Conservation (phyloP, 2,888 invertebrate genomes). For the Hipparchia sbordonii region DNA sequence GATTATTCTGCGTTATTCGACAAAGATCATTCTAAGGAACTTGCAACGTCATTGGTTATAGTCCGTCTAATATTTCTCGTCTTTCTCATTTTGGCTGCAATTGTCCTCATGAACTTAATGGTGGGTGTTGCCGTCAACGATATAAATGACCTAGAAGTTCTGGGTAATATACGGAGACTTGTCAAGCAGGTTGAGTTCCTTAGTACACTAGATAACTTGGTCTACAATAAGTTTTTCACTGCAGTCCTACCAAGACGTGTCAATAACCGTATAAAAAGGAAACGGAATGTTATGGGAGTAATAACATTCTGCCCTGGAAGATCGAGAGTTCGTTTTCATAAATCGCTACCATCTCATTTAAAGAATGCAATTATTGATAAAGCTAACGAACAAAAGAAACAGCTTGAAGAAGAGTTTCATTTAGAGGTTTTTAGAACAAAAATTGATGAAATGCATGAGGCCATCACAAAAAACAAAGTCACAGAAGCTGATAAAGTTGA, state of each 20-base stretch:
- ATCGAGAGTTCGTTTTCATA: slow-evolving; percentile 61
- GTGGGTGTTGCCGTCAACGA: slow-evolving; percentile 84
- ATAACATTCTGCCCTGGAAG: slow-evolving; percentile 70
- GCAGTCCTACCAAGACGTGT: slow-evolving; percentile 62
- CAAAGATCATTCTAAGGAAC: slow-evolving; percentile 63
- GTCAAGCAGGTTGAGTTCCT: slow-evolving; percentile 82
- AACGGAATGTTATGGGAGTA: slow-evolving; percentile 60
- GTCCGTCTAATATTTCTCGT: slow-evolving; percentile 78
- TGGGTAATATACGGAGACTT: slow-evolving; percentile 80
- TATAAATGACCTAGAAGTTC: slow-evolving; percentile 80
- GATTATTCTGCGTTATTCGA: slow-evolving; percentile 79
- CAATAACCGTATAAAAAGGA: slow-evolving; percentile 62
- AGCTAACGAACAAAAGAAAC: slow-evolving; percentile 67
- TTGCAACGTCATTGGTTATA: slow-evolving; percentile 67
- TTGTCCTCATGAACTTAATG: slow-evolving; percentile 83
- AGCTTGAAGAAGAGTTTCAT: slow-evolving; percentile 62
- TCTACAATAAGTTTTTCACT: slow-evolving; percentile 71
- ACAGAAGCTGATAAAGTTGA: slow-evolving; percentile 42
- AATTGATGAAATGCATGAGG: slow-evolving; percentile 67
- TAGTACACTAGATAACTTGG: slow-evolving; percentile 75
- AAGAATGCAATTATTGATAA: slow-evolving; percentile 70
- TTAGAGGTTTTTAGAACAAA: slow-evolving; percentile 58
- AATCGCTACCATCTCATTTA: slow-evolving; percentile 63
- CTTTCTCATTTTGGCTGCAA: slow-evolving; percentile 80
- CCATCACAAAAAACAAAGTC: slow-evolving; percentile 54